A percentile compares a stretch with the other conserved stretches of the same genome.
Evolutionary conservation across 1,140 invertebrate species (phyloP).

Genomic region (Drosophila sucinea): DNA sequence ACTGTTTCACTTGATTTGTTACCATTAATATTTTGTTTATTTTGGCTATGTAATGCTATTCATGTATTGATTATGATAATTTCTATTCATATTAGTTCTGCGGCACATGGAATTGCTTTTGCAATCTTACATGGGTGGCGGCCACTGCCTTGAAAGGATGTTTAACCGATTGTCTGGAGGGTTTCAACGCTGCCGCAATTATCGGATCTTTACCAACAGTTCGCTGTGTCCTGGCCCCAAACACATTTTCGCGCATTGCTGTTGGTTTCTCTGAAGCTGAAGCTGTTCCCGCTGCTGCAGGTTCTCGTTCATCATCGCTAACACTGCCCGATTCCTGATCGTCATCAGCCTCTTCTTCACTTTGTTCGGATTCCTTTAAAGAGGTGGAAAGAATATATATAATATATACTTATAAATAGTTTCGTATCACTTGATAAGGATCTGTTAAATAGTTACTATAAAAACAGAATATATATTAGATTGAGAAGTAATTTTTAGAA

Average conservation of each 20-base stretch:
- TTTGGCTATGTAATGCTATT: constrained; percentile 60
- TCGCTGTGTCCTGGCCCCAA: constrained; percentile 48
- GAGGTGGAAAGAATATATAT: neutral
- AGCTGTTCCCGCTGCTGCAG: constrained; percentile 18
- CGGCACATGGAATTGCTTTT: constrained; percentile 78
- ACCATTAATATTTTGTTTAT: constrained; percentile 60
- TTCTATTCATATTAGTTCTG: constrained; percentile 54
- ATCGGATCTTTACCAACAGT: constrained; percentile 33
- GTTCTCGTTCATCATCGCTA: constrained; percentile 64
- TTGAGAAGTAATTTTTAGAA: too few species aligned
- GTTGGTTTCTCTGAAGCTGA: neutral
- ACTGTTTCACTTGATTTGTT: constrained; percentile 60
- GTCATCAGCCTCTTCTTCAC: constrained; percentile 56
- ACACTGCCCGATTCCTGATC: constrained; percentile 53
- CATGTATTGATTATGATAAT: constrained; percentile 42
- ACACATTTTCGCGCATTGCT: constrained; percentile 55
- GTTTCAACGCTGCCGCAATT: constrained; percentile 35
- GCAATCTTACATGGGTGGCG: constrained; percentile 74
- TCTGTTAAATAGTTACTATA: too few species aligned
- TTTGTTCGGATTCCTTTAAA: constrained; percentile 55
- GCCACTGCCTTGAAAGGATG: constrained; percentile 79
- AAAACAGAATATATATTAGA: too few species aligned
- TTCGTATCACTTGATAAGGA: too few species aligned
- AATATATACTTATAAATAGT: too few species aligned
- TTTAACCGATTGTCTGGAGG: constrained; percentile 55